A percentile compares a stretch with the other conserved stretches of the same genome.
Conservation (phyloP, 2,888 invertebrate genomes). For the Oscheius myriophilus region DNA sequence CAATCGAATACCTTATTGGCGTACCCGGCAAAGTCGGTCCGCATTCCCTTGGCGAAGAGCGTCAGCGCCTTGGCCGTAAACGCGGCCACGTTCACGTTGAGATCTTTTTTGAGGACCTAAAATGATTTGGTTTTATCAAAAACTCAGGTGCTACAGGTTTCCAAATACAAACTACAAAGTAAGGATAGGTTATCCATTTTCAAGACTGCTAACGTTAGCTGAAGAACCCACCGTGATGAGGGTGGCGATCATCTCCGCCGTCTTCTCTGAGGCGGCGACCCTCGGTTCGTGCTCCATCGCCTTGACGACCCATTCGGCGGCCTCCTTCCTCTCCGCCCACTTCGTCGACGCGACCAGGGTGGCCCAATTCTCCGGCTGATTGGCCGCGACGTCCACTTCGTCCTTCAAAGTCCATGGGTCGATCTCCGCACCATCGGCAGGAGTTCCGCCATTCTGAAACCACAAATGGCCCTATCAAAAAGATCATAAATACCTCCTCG, state of each 20-base stretch:
- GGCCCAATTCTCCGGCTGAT: conserved; percentile 7
- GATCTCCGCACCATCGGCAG: conserved; percentile 71
- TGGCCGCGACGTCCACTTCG: conserved; percentile 83
- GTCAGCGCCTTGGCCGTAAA: conserved; percentile 85
- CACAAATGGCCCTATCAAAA: neutral
- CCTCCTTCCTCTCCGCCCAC: conserved; percentile 96
- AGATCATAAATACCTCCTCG: neutral
- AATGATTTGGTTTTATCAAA: too few relatives aligned
- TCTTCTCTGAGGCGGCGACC: neutral
- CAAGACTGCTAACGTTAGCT: too few relatives aligned
- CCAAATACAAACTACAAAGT: too few relatives aligned
- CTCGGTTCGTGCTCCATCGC: conserved; percentile 80
- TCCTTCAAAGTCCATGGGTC: conserved; percentile 90
- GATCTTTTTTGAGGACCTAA: conserved; percentile 88
- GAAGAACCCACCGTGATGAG: neutral
- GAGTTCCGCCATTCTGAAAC: neutral
- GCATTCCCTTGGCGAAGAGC: conserved; percentile 84
- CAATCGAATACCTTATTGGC: conserved; percentile 72
- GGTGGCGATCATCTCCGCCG: neutral
- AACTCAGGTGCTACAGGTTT: too few relatives aligned
- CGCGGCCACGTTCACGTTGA: conserved; percentile 91
- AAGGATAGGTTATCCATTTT: neutral
- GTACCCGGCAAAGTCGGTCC: conserved; percentile 87
- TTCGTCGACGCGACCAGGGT: conserved; percentile 82
- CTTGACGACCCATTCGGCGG: conserved; percentile 82